Evolutionary conservation across 2,113 vertebrate genomes (phyloP).

Genomic region (Trematomus loennbergii): DNA sequence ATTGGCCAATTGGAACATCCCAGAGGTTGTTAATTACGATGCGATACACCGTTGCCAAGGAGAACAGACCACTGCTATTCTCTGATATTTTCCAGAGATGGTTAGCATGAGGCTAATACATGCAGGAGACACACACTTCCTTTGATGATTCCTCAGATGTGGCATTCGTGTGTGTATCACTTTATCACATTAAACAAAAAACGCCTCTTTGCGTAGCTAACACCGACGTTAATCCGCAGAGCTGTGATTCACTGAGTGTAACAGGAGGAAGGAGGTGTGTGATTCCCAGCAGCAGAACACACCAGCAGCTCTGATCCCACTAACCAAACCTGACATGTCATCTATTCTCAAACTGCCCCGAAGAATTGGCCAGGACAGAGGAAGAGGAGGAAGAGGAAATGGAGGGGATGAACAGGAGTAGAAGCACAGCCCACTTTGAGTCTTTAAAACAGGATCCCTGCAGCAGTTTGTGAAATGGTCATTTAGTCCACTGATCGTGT

Average conservation of each 20-base stretch:
- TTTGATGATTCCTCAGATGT: conserved; percentile 66
- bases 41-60: no score
- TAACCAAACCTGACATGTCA: conserved; percentile 68
- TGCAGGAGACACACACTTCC: conserved; percentile 33
- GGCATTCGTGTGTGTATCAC: conserved; percentile 48
- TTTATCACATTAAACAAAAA: conserved; percentile 43
- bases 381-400: neutral
- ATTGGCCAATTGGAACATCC: no score
- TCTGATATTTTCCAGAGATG: conserved; percentile 31
- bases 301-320: conserved; percentile 34
- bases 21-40: no score
- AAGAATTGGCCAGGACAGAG: conserved; percentile 33
- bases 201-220: no score
- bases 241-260: conserved; percentile 36
- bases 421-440: conserved; percentile 11
- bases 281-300: conserved; percentile 39
- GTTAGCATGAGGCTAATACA: conserved; percentile 12
- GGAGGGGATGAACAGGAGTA: conserved; percentile 10
- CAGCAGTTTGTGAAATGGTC: no score
- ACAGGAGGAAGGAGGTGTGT: conserved; percentile 33
- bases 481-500: no score
- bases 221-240: conserved; percentile 11
- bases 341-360: conserved; percentile 60
- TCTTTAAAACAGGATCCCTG: conserved; percentile 41
- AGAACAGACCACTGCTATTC: no score